Conservation (phyloP, 2,888 invertebrate genomes). For the Aricia artaxerxes region DNA sequence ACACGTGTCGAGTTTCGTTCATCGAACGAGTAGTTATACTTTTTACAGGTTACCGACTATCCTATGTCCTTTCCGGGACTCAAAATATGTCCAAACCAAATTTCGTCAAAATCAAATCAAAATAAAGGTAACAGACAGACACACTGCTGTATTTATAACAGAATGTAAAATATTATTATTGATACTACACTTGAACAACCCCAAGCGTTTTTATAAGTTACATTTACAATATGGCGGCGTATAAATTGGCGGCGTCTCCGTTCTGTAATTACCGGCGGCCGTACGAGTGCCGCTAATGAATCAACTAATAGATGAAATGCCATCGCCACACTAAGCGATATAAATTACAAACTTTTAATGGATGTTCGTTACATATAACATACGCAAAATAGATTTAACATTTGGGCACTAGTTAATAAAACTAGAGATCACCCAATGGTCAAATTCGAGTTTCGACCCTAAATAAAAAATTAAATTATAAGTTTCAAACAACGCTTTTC, state of each 20-base stretch:
- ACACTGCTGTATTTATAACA: too few species aligned
- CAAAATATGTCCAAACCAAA: too few species aligned
- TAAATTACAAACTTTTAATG: not conserved
- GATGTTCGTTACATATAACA: not conserved
- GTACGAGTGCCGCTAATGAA: slow-evolving; percentile 20
- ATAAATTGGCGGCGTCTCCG: slow-evolving; percentile 21
- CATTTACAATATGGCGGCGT: slow-evolving; percentile 13
- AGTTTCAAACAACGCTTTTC: too few species aligned
- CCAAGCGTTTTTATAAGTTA: not conserved
- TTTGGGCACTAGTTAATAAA: not conserved
- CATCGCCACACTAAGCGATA: slow-evolving; percentile 10
- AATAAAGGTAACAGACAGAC: too few species aligned
- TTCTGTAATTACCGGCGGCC: slow-evolving; percentile 13
- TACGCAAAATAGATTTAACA: not conserved
- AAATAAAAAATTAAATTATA: too few species aligned
- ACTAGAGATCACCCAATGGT: too few species aligned
- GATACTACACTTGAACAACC: not conserved
- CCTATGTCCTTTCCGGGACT: too few species aligned
- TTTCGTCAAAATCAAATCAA: too few species aligned
- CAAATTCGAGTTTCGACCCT: too few species aligned
- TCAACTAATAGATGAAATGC: slow-evolving; percentile 22
- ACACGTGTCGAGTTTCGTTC: not conserved
- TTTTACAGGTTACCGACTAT: too few species aligned
- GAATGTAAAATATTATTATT: too few species aligned
- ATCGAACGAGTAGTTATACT: not conserved